phyloP scores from a whole-genome alignment of 2,113 vertebrate species.

The Mustelus asterias region DNA sequence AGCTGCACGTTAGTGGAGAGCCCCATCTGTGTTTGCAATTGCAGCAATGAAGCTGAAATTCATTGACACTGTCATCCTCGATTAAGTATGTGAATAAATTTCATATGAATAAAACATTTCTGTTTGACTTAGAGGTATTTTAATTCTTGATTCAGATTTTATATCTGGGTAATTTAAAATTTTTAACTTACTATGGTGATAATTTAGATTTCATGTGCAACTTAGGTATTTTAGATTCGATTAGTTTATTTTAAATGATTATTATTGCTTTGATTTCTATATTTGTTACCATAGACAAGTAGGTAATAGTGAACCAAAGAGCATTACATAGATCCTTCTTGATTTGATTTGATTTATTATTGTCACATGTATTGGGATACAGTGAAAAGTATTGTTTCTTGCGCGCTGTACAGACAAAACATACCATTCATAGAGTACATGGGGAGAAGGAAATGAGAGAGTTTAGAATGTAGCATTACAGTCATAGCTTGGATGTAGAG shows the following conservation, averaged over 20 bases:
- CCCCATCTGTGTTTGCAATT: constrained; percentile 21
- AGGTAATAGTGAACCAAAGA: background rate
- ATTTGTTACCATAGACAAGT: background rate
- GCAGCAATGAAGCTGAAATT: constrained; percentile 30
- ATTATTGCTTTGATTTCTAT: background rate
- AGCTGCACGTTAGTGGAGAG: background rate
- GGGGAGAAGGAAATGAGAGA: too few species aligned
- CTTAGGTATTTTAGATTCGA: background rate
- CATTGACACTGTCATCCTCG: background rate
- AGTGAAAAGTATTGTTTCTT: too few species aligned
- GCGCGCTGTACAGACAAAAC: too few species aligned
- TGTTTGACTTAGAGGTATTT: background rate
- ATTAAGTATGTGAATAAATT: background rate
- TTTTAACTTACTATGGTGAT: background rate
- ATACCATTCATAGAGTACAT: too few species aligned
- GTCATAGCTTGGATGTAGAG: too few species aligned
- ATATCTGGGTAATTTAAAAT: background rate
- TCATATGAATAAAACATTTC: background rate
- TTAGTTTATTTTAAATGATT: background rate
- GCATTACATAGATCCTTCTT: too few species aligned
- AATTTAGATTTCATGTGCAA: background rate
- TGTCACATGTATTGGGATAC: too few species aligned
- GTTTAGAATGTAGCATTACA: too few species aligned
- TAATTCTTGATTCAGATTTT: background rate
- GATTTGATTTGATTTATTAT: too few species aligned